These are phyloP conservation scores for Coelopa frigida DNA, from an alignment of 1,140 invertebrate species.

Conservation along the genomic window DNA sequence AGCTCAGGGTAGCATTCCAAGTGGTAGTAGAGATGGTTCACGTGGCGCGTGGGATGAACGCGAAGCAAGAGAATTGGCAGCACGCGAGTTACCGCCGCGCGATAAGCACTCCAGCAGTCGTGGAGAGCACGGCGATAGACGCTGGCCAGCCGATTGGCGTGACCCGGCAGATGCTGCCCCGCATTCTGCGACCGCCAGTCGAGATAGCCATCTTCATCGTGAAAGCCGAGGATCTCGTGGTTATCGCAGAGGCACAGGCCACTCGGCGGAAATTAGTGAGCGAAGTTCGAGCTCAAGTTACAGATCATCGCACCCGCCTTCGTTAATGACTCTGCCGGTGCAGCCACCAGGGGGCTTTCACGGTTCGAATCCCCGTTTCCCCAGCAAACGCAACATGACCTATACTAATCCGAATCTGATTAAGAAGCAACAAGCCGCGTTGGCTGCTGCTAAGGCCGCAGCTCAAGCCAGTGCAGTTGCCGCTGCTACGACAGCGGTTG, in stretches of 20 bases:
- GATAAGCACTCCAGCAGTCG: slow-evolving; percentile 16
- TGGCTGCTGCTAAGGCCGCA: slow-evolving; percentile 19
- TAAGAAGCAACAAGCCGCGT: slow-evolving; percentile 15
- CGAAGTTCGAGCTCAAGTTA: too few relatives aligned
- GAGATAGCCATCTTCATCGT: slow-evolving; percentile 19
- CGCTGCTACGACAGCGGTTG: slow-evolving; percentile 37
- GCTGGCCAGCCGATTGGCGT: slow-evolving; percentile 26
- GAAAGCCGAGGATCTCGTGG: slow-evolving; percentile 27
- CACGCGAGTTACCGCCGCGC: too few relatives aligned
- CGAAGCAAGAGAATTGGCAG: slow-evolving; percentile 27
- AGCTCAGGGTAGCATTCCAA: too few relatives aligned
- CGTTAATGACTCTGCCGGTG: slow-evolving; percentile 36
- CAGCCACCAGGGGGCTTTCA: slow-evolving; percentile 35
- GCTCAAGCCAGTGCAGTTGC: slow-evolving; percentile 35
- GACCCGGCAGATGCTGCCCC: slow-evolving; percentile 23
- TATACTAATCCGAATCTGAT: slow-evolving; percentile 24
- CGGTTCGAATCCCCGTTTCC: slow-evolving; percentile 20
- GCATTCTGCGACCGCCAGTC: background rate
- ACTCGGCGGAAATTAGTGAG: too few relatives aligned
- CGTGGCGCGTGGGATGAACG: slow-evolving; percentile 29
- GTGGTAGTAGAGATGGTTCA: slow-evolving; percentile 12
- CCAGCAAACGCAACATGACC: slow-evolving; percentile 30
- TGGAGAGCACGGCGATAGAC: slow-evolving; percentile 13
- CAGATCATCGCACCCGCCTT: slow-evolving; percentile 30
- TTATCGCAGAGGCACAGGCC: slow-evolving; percentile 26